Conservation (phyloP, 92 coral and sea anemone genomes). For the Muricea muricata region DNA sequence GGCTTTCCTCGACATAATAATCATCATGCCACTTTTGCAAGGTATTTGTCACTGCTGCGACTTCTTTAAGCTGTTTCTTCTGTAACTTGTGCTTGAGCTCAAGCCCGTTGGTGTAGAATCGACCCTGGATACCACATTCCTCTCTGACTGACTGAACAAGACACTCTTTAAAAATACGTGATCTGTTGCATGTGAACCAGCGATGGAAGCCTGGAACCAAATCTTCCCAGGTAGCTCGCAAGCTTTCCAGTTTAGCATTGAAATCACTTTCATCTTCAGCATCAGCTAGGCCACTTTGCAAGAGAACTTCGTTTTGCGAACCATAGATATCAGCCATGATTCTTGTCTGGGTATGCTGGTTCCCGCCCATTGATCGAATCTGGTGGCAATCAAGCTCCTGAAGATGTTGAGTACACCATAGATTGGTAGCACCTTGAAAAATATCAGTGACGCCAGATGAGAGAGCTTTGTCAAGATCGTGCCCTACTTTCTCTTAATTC, state of each 20-base stretch:
- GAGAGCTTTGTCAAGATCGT: conserved; percentile 66
- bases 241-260: conserved; percentile 48
- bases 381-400: conserved; percentile 48
- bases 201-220: too few relatives aligned
- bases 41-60: conserved; percentile 36
- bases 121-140: conserved; percentile 40
- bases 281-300: conserved; percentile 54
- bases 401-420: conserved; percentile 72
- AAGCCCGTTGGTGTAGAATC: conserved; percentile 57
- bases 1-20: conserved; percentile 46
- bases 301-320: conserved; percentile 49
- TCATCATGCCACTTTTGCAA: conserved; percentile 57
- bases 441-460: conserved; percentile 60
- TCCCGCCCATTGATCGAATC: conserved; percentile 48
- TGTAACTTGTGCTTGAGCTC: conserved; percentile 67
- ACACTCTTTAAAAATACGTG: conserved; percentile 51
- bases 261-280: conserved; percentile 62
- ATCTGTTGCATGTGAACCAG: too few relatives aligned
- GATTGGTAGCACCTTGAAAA: conserved; percentile 57
- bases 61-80: conserved; percentile 47
- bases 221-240: background rate
- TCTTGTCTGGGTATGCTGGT: conserved; percentile 26
- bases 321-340: conserved; percentile 59
- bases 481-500: conserved; percentile 67
- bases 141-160: conserved; percentile 52